phyloP scores from a whole-genome alignment of 1,140 invertebrate species.

The Homalodisca vitripennis region DNA sequence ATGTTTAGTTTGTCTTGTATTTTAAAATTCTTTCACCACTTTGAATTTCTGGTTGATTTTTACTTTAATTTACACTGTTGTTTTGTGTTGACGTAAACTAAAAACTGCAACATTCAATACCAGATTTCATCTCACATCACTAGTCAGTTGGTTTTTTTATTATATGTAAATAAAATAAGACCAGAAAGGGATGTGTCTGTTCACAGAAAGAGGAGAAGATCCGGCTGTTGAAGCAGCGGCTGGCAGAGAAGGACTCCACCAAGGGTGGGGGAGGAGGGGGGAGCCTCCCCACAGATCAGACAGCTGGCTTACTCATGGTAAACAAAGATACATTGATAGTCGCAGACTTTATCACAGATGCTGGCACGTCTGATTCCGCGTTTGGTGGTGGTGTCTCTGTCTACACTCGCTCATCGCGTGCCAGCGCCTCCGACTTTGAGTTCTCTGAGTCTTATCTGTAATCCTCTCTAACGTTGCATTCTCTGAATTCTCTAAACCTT shows the following conservation, averaged over 20 bases:
- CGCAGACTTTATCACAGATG: slow-evolving; percentile 71
- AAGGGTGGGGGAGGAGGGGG: slow-evolving; percentile 45
- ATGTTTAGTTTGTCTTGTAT: too few species aligned
- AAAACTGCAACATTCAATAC: too few species aligned
- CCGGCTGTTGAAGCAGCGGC: slow-evolving; percentile 69
- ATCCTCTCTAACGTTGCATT: slow-evolving; percentile 39
- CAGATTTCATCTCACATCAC: too few species aligned
- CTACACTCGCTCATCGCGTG: slow-evolving; percentile 72
- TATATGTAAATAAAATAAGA: too few species aligned
- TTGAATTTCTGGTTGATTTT: too few species aligned
- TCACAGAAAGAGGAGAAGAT: slow-evolving; percentile 87
- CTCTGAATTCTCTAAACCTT: neutral
- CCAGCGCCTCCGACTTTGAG: slow-evolving; percentile 78
- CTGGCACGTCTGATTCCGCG: slow-evolving; percentile 72
- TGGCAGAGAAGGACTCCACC: slow-evolving; percentile 69
- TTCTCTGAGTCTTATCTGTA: slow-evolving; percentile 86
- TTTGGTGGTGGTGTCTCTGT: slow-evolving; percentile 68
- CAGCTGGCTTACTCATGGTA: slow-evolving; percentile 41
- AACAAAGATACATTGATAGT: slow-evolving; percentile 58
- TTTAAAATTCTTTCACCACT: too few species aligned
- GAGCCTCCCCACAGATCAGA: slow-evolving; percentile 40
- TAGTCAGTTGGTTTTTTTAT: too few species aligned
- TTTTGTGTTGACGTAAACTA: too few species aligned
- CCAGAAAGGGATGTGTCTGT: neutral
- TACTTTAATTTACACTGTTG: too few species aligned